Base-by-base conservation (phyloP, 1,140 invertebrate species). In the Vanessa atalanta region DNA sequence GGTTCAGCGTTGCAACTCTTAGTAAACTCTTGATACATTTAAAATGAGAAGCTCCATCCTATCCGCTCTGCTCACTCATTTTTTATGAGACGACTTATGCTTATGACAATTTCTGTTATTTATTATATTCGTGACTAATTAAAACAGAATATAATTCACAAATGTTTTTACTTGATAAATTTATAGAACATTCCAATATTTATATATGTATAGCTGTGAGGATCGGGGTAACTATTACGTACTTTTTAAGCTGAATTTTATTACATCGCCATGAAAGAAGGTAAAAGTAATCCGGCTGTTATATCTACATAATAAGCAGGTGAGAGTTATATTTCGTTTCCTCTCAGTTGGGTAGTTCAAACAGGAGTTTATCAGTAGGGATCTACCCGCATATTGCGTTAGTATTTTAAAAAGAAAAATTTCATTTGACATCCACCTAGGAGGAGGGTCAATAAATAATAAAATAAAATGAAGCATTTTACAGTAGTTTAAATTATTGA, bases 171-270 rank as follows among this genome's bases (percentile, higher is more conserved):
- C 26, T 51, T 7, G 14, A 15, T 57, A 57, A 61, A 31, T 37
- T 61, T 26, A 61, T 37, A 14, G 57, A 61, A 37, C 23, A 57
- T 37, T 61, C 31, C 57, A 61, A 61, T 37, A 61, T 15, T 1
- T 51, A 51, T 51, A 51, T 14, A 14, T 51, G n/a, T n/a, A 47
- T 65, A 43, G 65, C 73, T 67, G 65, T 60, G 57, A 55, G 72
- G 71, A 72, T 78, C 68, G 75, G 73, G 73, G 76, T 76, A 77
- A 84, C 79, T 83, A 86, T 83, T 80, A 81, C 84, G 83, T 85
- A 85, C 85, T 85, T 89, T 89, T 91, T 82, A 92, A 92, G 89
- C 90, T 92, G 90, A 90, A 90, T 92, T 92, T 92, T 92, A 92
- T 92, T 92, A 91, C 90, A 82, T 88, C 85, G 82, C 78, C 81